A percentile compares a stretch with the other conserved stretches of the same genome.
Conservation (phyloP, 2,797 vertebrate genomes). For the Chelmon rostratus region DNA sequence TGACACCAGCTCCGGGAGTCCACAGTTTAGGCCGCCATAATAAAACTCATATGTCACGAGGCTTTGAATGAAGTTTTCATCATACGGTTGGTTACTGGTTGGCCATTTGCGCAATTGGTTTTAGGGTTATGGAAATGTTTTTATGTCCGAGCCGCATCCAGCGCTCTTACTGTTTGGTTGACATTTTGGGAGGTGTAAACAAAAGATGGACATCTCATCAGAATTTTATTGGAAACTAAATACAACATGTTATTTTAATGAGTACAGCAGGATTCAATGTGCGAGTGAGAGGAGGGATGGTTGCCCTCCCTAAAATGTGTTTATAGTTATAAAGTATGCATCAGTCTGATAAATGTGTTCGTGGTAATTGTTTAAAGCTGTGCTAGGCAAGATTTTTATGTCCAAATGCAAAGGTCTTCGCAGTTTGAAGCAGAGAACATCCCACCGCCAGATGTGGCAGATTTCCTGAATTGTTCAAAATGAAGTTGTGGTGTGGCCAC, state of each 20-base stretch:
- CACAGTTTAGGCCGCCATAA: conserved; percentile 40
- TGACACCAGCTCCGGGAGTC: conserved; percentile 58
- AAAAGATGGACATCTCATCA: background rate
- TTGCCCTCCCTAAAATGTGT: conserved; percentile 1
- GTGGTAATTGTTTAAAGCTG: conserved; percentile 6
- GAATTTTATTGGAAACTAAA: conserved; percentile 23
- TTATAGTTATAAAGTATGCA: conserved; percentile 2
- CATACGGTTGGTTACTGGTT: conserved; percentile 25
- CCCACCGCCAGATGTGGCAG: background rate
- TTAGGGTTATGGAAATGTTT: conserved; percentile 30
- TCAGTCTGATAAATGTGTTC: conserved; percentile 10
- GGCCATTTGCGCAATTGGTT: conserved; percentile 40
- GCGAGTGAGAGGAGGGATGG: background rate
- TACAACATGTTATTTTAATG: background rate
- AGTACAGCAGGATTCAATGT: background rate
- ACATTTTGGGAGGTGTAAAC: conserved; percentile 40
- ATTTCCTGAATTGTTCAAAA: background rate
- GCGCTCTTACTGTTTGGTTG: background rate
- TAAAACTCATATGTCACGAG: conserved; percentile 57
- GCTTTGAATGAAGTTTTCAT: conserved; percentile 44
- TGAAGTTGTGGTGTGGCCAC: background rate
- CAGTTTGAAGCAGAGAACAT: conserved; percentile 2
- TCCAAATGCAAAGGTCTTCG: background rate
- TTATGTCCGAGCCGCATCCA: conserved; percentile 4
- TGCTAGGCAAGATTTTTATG: background rate